phyloP scores from a whole-genome alignment of 2,888 invertebrate genomes.

The Melangyna quadrimaculata region DNA sequence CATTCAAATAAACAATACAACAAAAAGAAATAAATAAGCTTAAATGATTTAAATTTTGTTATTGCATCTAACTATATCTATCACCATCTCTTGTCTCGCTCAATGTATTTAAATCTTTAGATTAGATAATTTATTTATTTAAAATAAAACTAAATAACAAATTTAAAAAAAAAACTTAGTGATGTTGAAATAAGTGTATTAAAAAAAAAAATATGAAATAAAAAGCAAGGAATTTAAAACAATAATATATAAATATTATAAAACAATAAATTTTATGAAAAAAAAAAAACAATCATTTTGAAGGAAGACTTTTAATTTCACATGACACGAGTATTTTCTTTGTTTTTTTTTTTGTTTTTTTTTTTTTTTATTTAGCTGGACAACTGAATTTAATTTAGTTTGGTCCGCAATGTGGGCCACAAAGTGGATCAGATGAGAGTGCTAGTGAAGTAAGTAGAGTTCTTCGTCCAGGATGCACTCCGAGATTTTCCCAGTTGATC shows the following conservation, averaged over 20 bases:
- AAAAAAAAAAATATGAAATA: neutral
- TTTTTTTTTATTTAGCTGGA: neutral
- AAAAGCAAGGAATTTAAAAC: slow-evolving; percentile 46
- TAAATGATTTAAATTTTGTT: slow-evolving; percentile 10
- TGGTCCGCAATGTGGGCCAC: slow-evolving; percentile 75
- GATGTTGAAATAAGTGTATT: slow-evolving; percentile 37
- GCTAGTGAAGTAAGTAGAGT: slow-evolving; percentile 91
- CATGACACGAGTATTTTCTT: slow-evolving; percentile 12
- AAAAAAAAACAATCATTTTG: slow-evolving; percentile 25
- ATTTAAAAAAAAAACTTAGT: slow-evolving; percentile 14
- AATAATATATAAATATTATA: slow-evolving; percentile 56
- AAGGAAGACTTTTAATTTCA: slow-evolving; percentile 66
- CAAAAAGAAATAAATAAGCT: neutral
- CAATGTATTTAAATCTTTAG: slow-evolving; percentile 40
- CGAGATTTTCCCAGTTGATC: slow-evolving; percentile 99
- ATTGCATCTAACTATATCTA: slow-evolving; percentile 21
- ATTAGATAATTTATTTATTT: slow-evolving; percentile 29
- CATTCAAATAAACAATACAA: slow-evolving; percentile 1
- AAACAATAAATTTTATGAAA: slow-evolving; percentile 27
- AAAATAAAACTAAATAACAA: slow-evolving; percentile 10
- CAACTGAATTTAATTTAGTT: slow-evolving; percentile 39
- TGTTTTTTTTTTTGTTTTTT: neutral
- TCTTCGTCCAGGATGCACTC: slow-evolving; percentile 93
- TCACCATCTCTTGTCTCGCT: slow-evolving; percentile 43
- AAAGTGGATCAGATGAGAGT: slow-evolving; percentile 86